A percentile compares a stretch with the other conserved stretches of the same genome.
phyloP scores from a whole-genome alignment of 2,113 vertebrate species.

The Sardina pilchardus region DNA sequence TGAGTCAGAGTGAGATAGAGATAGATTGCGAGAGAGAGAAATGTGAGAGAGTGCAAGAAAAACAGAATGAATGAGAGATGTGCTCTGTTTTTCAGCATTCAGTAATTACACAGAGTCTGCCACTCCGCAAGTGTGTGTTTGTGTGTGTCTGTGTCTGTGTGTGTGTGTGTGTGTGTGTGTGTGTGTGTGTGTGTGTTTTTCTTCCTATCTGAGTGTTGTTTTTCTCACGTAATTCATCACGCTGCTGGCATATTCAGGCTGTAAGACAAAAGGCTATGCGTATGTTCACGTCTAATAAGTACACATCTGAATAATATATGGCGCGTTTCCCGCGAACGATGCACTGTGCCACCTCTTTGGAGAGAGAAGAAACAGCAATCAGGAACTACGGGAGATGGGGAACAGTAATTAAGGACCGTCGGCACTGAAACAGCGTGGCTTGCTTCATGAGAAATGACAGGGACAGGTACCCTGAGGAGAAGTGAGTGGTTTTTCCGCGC shows the following conservation, averaged over 20 bases:
- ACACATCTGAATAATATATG: slow-evolving; percentile 42
- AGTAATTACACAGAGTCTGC: no score
- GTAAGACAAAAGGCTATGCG: slow-evolving; percentile 34
- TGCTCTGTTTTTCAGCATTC: no score
- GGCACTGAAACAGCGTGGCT: neutral
- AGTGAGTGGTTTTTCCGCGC: neutral
- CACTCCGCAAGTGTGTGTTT: no score
- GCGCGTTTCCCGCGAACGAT: slow-evolving; percentile 28
- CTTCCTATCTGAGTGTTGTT: neutral
- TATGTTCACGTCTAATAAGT: slow-evolving; percentile 41
- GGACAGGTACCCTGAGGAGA: neutral
- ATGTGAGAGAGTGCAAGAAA: no score
- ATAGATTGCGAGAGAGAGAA: no score
- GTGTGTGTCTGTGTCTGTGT: neutral
- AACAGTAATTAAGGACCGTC: neutral
- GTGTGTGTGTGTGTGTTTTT: neutral
- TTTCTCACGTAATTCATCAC: neutral
- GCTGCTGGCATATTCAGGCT: slow-evolving; percentile 34
- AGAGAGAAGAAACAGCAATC: slow-evolving; percentile 10
- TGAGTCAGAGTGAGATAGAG: neutral
- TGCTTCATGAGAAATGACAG: slow-evolving; percentile 4
- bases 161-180: neutral
- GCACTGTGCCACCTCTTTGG: slow-evolving; percentile 12
- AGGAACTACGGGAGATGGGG: neutral
- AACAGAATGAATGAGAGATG: no score